These are phyloP conservation scores for Atherix ibis DNA, from an alignment of 2,888 invertebrate species.

Conservation along the genomic window DNA sequence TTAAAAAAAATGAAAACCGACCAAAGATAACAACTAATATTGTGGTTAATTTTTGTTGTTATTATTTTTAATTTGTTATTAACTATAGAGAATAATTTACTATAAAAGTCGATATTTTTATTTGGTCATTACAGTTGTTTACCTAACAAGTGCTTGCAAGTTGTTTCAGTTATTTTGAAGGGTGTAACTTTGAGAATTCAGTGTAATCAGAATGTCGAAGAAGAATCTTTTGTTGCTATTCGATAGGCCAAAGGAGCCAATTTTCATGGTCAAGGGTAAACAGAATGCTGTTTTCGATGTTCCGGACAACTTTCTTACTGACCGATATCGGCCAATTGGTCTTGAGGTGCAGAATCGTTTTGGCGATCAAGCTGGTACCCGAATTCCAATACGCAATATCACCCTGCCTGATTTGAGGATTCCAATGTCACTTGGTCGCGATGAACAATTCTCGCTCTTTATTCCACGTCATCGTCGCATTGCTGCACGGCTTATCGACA, in stretches of 20 bases:
- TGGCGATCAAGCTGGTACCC: constrained; percentile 34
- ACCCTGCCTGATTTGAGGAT: constrained; percentile 44
- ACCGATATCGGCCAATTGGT: constrained; percentile 36
- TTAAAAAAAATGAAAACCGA: too few species aligned
- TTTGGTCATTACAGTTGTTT: too few species aligned
- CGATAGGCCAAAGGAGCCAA: constrained; percentile 60
- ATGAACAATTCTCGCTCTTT: constrained; percentile 55
- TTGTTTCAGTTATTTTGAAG: too few species aligned
- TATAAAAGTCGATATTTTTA: too few species aligned
- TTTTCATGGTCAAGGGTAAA: constrained; percentile 57
- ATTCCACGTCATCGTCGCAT: constrained; percentile 49
- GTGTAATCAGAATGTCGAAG: constrained; percentile 22
- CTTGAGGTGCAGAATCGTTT: constrained; percentile 41
- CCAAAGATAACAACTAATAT: too few species aligned
- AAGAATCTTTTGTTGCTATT: constrained; percentile 48
- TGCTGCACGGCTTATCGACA: constrained; percentile 49
- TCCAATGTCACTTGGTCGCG: constrained; percentile 44
- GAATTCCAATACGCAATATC: constrained; percentile 43
- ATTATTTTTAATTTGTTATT: too few species aligned
- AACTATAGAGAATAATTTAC: too few species aligned
- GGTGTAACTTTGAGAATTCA: not conserved
- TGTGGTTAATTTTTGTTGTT: too few species aligned
- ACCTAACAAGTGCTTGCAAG: too few species aligned
- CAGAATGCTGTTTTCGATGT: constrained; percentile 45
- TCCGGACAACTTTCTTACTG: constrained; percentile 43